A percentile compares a stretch with the other conserved stretches of the same genome.
These are phyloP conservation scores for Nephrotoma flavescens DNA, from an alignment of 2,888 invertebrate genomes.

Conservation along the genomic window DNA sequence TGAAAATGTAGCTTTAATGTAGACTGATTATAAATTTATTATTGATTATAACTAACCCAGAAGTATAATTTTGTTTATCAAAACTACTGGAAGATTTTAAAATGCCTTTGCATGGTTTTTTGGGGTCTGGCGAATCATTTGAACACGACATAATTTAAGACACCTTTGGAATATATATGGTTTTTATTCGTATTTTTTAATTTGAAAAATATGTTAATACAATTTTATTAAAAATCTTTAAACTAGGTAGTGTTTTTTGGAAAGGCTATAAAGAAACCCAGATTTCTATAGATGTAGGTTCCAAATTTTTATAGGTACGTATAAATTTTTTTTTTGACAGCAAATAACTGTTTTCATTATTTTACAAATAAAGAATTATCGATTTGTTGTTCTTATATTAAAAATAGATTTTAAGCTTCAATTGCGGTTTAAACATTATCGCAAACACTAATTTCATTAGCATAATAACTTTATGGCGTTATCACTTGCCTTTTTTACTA, in stretches of 20 bases:
- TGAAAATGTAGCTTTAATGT: conserved; percentile 11
- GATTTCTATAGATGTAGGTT: not conserved
- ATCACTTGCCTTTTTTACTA: not conserved
- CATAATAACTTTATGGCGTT: not conserved
- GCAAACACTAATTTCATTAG: not conserved
- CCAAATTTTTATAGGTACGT: not conserved
- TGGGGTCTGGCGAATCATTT: conserved; percentile 29
- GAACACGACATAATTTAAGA: conserved; percentile 6
- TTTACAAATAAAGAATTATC: not conserved
- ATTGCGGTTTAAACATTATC: not conserved
- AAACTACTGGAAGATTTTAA: conserved; percentile 85
- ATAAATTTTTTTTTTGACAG: not conserved
- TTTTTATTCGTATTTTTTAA: not conserved
- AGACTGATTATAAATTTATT: not conserved
- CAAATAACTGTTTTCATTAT: not conserved
- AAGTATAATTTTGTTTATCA: conserved; percentile 41
- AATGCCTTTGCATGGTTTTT: conserved; percentile 55
- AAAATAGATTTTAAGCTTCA: not conserved
- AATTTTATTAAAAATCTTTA: too few species aligned
- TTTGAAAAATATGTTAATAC: not conserved
- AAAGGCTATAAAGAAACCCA: not conserved
- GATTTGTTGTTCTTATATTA: not conserved
- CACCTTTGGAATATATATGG: not conserved
- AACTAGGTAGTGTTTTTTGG: too few species aligned
- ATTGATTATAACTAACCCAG: not conserved